Base-by-base conservation (phyloP, 2,797 vertebrate species). In the Artibeus lituratus region DNA sequence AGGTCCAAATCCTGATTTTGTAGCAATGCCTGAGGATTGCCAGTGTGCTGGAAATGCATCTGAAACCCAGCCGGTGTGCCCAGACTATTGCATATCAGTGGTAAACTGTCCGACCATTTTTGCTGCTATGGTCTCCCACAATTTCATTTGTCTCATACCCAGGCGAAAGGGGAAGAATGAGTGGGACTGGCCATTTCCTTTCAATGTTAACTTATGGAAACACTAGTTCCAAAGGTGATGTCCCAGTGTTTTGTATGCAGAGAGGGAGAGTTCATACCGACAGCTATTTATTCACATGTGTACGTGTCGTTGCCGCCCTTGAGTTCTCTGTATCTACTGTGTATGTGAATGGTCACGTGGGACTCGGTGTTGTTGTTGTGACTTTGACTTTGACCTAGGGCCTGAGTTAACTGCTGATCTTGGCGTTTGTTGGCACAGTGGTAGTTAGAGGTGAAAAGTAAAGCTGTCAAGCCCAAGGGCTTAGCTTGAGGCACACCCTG, bases 381-480 rank as follows among this genome's bases (percentile, higher is more conserved):
- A 99, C 99, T 99, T 98, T 98, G 98, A 98, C 97, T 99, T 98
- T 98, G 98, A 98, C 97, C 98, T 98, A 98, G 99, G 98, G 98
- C 98, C 98, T 97, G 96, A 98, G 98, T 98, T 95, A 90, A 97
- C 97, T 97, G 97, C 98, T 97, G 98, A 98, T 97, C 98, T 98
- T 86, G 98, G 99, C 98, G 98, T 99, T 98, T 97, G 62, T 98
- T 98, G 97, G 96, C 97, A 87, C 9, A 77, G 95, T 97, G 97
- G 94, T 96, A 97, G 97, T 87, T 96, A 93, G 82, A 97, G 94
- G 96, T 97, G 92, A 96, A 91, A 90, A 93, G 65, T 76, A 80
- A 96, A 96, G 84, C 69, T 90, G 90, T 94, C 83, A 65, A 91
- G 93, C 76, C 88, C 86, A 16, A 83, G 86, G 92, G 72, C 85